These are phyloP conservation scores for Astreopora myriophthalma DNA, from an alignment of 64 coral and sea anemone genomes.

Conservation along the genomic window DNA sequence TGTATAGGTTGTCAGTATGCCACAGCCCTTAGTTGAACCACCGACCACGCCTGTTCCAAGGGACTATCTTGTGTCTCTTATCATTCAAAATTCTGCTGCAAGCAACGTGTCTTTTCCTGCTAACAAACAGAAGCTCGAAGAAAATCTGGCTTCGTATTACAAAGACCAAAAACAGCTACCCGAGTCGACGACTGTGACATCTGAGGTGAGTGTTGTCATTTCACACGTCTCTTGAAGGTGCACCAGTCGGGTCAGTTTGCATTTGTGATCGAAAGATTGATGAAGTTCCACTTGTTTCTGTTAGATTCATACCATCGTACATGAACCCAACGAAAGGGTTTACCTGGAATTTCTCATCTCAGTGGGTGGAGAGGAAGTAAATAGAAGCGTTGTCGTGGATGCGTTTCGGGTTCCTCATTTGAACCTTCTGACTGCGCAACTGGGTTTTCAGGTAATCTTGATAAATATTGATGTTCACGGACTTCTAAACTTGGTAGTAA, in stretches of 20 bases:
- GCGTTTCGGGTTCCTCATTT: constrained; percentile 63
- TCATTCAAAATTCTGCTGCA: constrained; percentile 42
- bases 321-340: constrained; percentile 43
- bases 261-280: no score
- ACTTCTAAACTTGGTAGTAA: no score
- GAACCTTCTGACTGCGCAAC: constrained; percentile 11
- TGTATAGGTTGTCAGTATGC: constrained; percentile 67
- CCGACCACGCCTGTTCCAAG: not conserved
- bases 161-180: not conserved
- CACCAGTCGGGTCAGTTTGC: no score
- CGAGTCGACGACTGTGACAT: constrained; percentile 30
- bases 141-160: constrained; percentile 69
- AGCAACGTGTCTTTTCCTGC: constrained; percentile 54
- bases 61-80: constrained; percentile 49
- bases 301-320: constrained; percentile 59
- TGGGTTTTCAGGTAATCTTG: constrained; percentile 59
- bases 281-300: not conserved
- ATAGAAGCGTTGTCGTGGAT: constrained; percentile 56
- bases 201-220: constrained; percentile 56
- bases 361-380: constrained; percentile 8
- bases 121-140: constrained; percentile 68
- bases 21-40: constrained; percentile 22
- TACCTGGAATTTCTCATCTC: constrained; percentile 74
- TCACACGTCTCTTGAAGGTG: no score
- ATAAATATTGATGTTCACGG: not conserved